phyloP scores from a whole-genome alignment of 2,113 vertebrate species.

The Otolemur garnettii region DNA sequence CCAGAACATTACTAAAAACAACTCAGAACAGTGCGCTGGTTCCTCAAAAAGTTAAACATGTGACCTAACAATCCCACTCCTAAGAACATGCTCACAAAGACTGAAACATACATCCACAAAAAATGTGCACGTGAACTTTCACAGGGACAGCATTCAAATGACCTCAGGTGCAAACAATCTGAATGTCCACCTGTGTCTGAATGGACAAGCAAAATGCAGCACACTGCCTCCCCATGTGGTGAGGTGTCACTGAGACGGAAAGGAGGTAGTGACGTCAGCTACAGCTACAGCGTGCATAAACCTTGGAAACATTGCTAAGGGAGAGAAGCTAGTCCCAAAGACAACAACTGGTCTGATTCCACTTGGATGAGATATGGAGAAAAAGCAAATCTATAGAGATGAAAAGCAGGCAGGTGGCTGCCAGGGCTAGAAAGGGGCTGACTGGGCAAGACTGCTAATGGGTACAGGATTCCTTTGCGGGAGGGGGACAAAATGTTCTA shows the following conservation, averaged over 20 bases:
- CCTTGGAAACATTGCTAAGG: not conserved
- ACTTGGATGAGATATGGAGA: not conserved
- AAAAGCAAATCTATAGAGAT: not conserved
- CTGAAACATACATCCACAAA: not conserved
- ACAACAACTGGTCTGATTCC: not conserved
- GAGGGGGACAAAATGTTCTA: not conserved
- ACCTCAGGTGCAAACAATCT: not conserved
- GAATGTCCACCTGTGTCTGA: not conserved
- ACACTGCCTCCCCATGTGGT: not conserved
- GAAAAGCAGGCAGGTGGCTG: not conserved
- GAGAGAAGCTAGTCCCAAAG: not conserved
- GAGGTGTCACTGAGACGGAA: not conserved
- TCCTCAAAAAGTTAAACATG: not conserved
- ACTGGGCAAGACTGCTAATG: not conserved
- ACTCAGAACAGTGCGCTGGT: not conserved
- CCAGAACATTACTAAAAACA: not conserved
- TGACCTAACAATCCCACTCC: not conserved
- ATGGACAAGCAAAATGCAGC: conserved; percentile 12
- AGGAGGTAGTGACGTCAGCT: not conserved
- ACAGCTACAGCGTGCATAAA: not conserved
- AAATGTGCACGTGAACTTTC: not conserved
- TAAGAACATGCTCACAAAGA: not conserved
- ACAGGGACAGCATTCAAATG: not conserved
- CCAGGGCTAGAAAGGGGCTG: not conserved
- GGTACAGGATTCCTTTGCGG: not conserved